Conservation (phyloP, 2,797 vertebrate genomes). For the Tapera naevia region DNA sequence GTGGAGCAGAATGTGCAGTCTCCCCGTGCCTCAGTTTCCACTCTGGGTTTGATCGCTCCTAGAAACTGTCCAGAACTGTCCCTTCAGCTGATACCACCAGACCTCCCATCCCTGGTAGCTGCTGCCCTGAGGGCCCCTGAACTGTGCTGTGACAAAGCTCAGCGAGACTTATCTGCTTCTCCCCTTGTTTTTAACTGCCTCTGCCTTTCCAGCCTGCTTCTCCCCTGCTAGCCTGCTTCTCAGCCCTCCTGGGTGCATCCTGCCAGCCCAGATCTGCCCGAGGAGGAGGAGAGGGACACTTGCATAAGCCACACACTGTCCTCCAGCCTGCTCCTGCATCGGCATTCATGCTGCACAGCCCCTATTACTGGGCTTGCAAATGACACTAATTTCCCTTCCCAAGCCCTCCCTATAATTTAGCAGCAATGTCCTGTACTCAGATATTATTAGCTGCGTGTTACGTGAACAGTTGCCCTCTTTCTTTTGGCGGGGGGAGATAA, state of each 20-base stretch:
- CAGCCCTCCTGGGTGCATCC: background rate
- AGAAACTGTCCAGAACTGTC: background rate
- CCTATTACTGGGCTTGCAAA: slow-evolving; percentile 61
- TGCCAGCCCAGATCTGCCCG: background rate
- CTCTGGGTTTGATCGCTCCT: background rate
- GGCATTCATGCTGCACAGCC: slow-evolving; percentile 56
- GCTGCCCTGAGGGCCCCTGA: background rate
- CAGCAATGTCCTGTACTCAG: slow-evolving; percentile 68
- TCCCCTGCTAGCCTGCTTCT: background rate
- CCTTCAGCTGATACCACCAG: background rate
- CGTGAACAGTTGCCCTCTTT: slow-evolving; percentile 48
- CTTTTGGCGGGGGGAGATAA: slow-evolving; percentile 19
- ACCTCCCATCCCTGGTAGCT: background rate
- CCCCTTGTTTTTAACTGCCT: background rate
- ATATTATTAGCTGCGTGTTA: slow-evolving; percentile 64
- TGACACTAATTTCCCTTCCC: slow-evolving; percentile 69
- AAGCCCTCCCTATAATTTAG: slow-evolving; percentile 68
- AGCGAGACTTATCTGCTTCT: background rate
- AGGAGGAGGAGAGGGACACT: background rate
- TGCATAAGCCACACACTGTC: slow-evolving; percentile 46
- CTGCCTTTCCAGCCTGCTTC: background rate
- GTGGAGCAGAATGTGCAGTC: background rate
- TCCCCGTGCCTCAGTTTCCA: background rate
- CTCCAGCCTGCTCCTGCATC: background rate
- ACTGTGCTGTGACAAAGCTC: background rate